Evolutionary conservation across 2,797 vertebrate species (phyloP), one percentile per base, ranked within the genome.

Genomic region (Sebastiscus tertius): DNA sequence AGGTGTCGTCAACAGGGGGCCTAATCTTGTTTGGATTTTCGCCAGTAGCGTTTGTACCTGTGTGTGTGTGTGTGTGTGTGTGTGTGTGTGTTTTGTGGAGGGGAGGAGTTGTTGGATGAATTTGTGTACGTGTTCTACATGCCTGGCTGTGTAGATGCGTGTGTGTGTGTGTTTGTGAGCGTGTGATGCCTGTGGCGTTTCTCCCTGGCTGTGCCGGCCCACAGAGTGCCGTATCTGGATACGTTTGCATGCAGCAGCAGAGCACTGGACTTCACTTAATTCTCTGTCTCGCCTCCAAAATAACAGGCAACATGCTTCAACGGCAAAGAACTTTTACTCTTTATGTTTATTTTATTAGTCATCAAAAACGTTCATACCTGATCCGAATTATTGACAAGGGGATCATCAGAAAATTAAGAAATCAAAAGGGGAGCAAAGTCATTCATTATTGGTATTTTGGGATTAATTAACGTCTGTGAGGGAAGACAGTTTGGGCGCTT

Each of bases 1-100:
- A 89, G 88, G 85, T 89, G 87, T 90, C 76, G 29, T 89, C 93
- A 87, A 83, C 90, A 88, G 89, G 87, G 86, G 83, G 83, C 54
- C 77, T 90, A 89, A 93, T 89, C 74, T 83, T 78, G 90, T 91
- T 90, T 86, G 58, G 68, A 77, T 79, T 89, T 81, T 89, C 3
- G 80, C 91, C 84, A 36, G 56, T 59, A 78, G 92, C 79, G 1
- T 85, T 88, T 89, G 63, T 86, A 66, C 62, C 54, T 61, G 77
- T 74, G 39, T 24, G 31, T 78, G 71, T 54, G 36, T 42, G 22
- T 60, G 65, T 33, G 77, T 75, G 34, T 26, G 31, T 79, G 72
- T 55, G 42, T 49, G 20, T n/a, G 18, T 79, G 61, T 55, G 39
- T 46, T 18, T 46, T 62, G 36, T 27, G 13, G 10, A 22, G 49